Base-by-base conservation (phyloP, 2,797 vertebrate species). In the Macropodus opercularis region DNA sequence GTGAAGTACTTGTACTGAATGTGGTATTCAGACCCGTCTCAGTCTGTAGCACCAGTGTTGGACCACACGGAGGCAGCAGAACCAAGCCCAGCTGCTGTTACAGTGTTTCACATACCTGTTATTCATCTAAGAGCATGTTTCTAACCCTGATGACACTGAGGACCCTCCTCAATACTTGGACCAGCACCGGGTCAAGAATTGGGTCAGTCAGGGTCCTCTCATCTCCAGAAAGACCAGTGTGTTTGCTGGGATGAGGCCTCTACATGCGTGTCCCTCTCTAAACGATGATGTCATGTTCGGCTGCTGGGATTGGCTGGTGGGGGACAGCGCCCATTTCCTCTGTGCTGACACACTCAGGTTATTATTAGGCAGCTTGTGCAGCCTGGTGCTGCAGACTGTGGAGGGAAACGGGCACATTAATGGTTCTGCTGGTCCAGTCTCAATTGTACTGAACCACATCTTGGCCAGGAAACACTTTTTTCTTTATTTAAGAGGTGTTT, bases 231-330 rank as follows among this genome's bases (percentile, higher is more conserved):
- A 38, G 35, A 38, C 35, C 8, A 17, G 32, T 31, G 32, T n/a
- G 34, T 52, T 38, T 48, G 39, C 55, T 35, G 47, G 41, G 63
- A 57, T 55, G n/a, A 49, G 38, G 27, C 50, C 68, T 75, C 66
- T 75, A 51, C 59, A 72, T 68, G 15, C 80, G 75, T 59, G 69
- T 78, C 72, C 82, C n/a, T 69, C 68, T 32, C 75, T 83, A 83
- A 29, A 87, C 80, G 63, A 34, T 82, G 83, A 85, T 80, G 88
- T 90, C 83, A 91, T 77, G 59, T 75, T 48, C 63, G 46, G 68
- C 72, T 75, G 61, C 29, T 85, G 73, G 80, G 82, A 85, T 89
- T 90, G 88, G 86, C 81, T 80, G 67, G 73, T 13, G 41, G 51
- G 38, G 47, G 80, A 81, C 85, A 86, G 77, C 67, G 71, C 83